Conservation (phyloP, 2,797 vertebrate species). For the Cuniculus paca region DNA sequence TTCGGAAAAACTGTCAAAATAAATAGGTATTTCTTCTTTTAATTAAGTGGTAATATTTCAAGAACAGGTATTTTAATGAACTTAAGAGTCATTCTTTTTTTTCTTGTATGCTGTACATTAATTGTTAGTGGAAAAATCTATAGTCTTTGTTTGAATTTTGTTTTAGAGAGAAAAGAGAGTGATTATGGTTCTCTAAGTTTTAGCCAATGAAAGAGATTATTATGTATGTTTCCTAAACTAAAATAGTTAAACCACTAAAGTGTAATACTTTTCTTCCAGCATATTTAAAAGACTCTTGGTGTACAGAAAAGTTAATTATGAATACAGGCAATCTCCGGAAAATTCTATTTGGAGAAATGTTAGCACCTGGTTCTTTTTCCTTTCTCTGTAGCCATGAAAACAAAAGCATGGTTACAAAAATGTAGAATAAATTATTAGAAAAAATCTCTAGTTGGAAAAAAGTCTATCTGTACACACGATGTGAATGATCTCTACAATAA, state of each 20-base stretch:
- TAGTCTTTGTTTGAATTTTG: constrained; percentile 5
- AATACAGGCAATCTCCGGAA: constrained; percentile 66
- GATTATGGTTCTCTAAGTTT: constrained; percentile 28
- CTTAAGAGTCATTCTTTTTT: not conserved
- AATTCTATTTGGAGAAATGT: constrained; percentile 9
- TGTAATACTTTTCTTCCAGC: constrained; percentile 34
- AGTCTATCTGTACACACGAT: not conserved
- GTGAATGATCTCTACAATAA: constrained; percentile 49
- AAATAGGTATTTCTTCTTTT: not conserved
- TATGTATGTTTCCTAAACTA: constrained; percentile 56
- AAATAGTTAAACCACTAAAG: constrained; percentile 49
- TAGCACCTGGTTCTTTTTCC: constrained; percentile 41
- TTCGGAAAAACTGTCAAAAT: not conserved
- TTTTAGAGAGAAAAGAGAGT: constrained; percentile 54
- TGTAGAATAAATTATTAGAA: constrained; percentile 59
- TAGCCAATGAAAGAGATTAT: constrained; percentile 52
- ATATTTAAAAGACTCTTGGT: constrained; percentile 29
- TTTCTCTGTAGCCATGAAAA: constrained; percentile 31
- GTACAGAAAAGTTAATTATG: constrained; percentile 26
- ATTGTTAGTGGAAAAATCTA: constrained; percentile 19
- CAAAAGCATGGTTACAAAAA: constrained; percentile 52
- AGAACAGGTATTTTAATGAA: not conserved
- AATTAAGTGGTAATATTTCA: constrained; percentile 2
- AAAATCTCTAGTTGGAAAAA: constrained; percentile 54
- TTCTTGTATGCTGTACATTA: not conserved